Evolutionary conservation across 2,888 invertebrate species (phyloP).

Genomic region (Diarsia brunnea): DNA sequence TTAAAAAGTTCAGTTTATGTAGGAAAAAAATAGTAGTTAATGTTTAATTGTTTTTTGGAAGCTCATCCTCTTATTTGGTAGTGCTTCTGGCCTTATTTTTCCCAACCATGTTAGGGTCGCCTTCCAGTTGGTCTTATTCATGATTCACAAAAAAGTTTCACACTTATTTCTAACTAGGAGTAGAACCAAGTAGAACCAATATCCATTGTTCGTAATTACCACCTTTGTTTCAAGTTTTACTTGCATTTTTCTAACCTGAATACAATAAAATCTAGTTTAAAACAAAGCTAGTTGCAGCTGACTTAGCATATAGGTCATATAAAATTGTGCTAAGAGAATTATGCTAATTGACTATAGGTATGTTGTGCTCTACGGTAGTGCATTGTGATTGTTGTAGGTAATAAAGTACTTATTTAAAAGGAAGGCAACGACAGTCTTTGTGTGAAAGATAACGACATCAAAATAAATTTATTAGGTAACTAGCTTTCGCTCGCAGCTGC

Average conservation of each 20-base stretch:
- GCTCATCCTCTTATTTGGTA: no score
- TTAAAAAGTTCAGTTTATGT: no score
- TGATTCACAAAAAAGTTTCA: not conserved
- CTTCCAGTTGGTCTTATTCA: not conserved
- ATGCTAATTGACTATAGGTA: constrained; percentile 19
- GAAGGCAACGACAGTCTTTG: no score
- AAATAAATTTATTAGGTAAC: no score
- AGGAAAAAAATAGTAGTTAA: no score
- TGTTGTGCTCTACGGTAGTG: not conserved
- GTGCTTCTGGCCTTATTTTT: no score
- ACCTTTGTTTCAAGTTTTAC: constrained; percentile 32
- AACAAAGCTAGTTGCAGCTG: constrained; percentile 52
- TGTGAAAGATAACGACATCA: no score
- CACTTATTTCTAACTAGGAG: not conserved
- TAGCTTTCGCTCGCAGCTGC: no score
- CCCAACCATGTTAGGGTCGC: no score
- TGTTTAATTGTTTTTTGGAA: no score
- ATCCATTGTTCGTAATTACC: constrained; percentile 31
- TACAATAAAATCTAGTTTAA: constrained; percentile 44
- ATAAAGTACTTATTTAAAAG: no score
- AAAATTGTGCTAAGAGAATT: constrained; percentile 38
- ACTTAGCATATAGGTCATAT: constrained; percentile 64
- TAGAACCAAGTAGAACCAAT: not conserved
- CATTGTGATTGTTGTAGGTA: no score
- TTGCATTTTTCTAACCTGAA: constrained; percentile 35